Conservation (phyloP, 2,113 vertebrate species). For the Pseudorasbora parva region DNA sequence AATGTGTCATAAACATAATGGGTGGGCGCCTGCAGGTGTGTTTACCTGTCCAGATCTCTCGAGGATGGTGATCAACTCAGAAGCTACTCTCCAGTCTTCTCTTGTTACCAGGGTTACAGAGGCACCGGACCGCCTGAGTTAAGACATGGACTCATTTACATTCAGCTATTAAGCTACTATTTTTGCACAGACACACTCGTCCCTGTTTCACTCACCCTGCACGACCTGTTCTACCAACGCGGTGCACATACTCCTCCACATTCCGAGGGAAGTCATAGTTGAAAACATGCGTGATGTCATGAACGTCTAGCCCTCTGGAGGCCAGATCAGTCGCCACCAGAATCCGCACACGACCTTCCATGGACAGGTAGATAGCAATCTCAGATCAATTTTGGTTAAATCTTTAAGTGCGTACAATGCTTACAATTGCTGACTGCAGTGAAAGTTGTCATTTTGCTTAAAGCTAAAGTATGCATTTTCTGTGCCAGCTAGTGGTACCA, state of each 20-base stretch:
- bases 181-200: not conserved
- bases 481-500: not conserved
- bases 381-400: not conserved
- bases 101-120: constrained; percentile 88
- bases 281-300: constrained; percentile 91
- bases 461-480: not conserved
- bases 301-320: constrained; percentile 91
- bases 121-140: constrained; percentile 80
- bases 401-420: not conserved
- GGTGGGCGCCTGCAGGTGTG: not conserved
- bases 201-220: constrained; percentile 82
- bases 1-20: not conserved
- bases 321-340: constrained; percentile 94
- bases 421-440: not conserved
- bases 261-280: constrained; percentile 97
- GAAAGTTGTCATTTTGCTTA: not conserved
- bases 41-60: constrained; percentile 88
- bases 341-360: constrained; percentile 87
- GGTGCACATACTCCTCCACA: constrained; percentile 95
- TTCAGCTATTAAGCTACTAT: too few species aligned
- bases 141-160: not conserved
- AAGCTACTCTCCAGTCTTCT: constrained; percentile 86
- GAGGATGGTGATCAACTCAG: constrained; percentile 89
- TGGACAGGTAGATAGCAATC: not conserved
- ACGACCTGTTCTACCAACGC: constrained; percentile 92